Base-by-base conservation (phyloP, 1,140 invertebrate species). In the Drosophila ercepeae region DNA sequence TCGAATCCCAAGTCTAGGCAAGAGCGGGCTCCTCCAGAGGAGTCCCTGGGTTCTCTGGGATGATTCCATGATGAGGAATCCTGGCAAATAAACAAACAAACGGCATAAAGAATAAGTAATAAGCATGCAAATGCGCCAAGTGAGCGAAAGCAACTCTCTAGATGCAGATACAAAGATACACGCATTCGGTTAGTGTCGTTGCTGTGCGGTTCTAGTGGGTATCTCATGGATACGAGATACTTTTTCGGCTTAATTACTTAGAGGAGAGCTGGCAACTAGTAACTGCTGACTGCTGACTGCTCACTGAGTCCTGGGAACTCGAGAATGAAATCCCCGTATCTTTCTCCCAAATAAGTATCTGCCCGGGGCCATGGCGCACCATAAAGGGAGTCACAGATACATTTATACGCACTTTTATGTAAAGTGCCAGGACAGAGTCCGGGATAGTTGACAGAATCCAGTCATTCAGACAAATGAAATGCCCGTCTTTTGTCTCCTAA, bases 171-270 rank as follows among this genome's bases (percentile, higher is more conserved):
- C 44, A 64, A 63, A 64, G 59, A 51, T 60, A 53, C 39, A 18
- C 14, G 39, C 14, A 42, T 29, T 64, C 70, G 19, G 39, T 23
- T 51, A 59, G 36, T 51, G 23, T 13, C 46, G 16, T 25, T 29
- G 36, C 42, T 46, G 39, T 21, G 9, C 14, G 14, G 36, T 41
- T 23, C 36, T 16, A 46, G 21, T 67, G 59, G 25, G 41, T 42
- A 73, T 58, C 72, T 70, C 52, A 60, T 57, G 54, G 69, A 69
- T 78, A 73, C 57, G 52, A 67, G 44, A 78, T 78, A 78, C 75
- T 78, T 73, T 78, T 60, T 78, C 32, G 75, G 61, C 69, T 78
- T 78, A 78, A 78, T 78, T 78, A 78, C 69, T 73, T 23, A 61
- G 46, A 58, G 52, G 25, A 52, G 49, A 36, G 16, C 5, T 13